These are phyloP conservation scores for Maconellicoccus hirsutus DNA, from an alignment of 1,140 invertebrate genomes.

Conservation along the genomic window DNA sequence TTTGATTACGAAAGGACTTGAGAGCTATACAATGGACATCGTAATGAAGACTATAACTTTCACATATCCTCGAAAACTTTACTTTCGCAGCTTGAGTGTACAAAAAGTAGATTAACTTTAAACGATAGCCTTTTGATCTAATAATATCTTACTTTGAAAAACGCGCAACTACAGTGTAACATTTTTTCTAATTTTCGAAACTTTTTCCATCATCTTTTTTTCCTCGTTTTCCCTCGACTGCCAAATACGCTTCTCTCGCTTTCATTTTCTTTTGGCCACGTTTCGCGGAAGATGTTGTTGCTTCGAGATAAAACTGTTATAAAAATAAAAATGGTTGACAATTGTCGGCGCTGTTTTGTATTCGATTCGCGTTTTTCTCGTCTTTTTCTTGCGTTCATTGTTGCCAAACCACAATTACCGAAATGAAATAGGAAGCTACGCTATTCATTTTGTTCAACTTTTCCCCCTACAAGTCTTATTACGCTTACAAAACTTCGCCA, in stretches of 20 bases:
- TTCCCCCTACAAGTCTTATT: background rate
- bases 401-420: slow-evolving; percentile 3
- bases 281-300: background rate
- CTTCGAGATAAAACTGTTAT: background rate
- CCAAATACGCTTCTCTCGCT: background rate
- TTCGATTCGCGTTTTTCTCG: background rate
- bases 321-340: slow-evolving; percentile 8
- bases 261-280: background rate
- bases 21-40: too few relatives aligned
- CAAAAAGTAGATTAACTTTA: background rate
- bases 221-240: too few relatives aligned
- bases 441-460: slow-evolving; percentile 4
- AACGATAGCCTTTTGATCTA: background rate
- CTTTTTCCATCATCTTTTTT: too few relatives aligned
- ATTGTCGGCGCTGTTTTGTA: background rate
- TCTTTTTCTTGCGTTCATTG: background rate
- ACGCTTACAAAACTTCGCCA: background rate
- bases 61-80: too few relatives aligned
- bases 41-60: too few relatives aligned
- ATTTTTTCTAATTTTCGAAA: too few relatives aligned
- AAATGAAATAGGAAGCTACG: slow-evolving; percentile 1
- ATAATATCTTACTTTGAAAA: background rate
- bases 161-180: too few relatives aligned
- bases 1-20: too few relatives aligned
- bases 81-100: too few relatives aligned